Base-by-base conservation (phyloP, 2,888 invertebrate species). In the Periphyllus acericola region DNA sequence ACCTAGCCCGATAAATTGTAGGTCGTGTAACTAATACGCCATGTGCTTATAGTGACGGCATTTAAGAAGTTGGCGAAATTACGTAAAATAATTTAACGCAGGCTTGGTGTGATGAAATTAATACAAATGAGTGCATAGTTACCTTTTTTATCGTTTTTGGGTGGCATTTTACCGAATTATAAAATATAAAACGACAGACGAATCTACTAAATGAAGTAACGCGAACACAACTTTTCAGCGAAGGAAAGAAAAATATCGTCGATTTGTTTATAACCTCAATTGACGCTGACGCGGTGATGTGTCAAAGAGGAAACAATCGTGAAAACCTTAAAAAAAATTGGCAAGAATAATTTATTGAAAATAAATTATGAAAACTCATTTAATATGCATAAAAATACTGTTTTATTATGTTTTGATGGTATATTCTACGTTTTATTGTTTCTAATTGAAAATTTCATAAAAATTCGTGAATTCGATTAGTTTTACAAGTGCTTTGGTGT, bases 261-360 rank as follows among this genome's bases (percentile, higher is more conserved):
- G 40, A 74, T 72, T 80, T 87, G 87, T 87, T 87, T 81, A 87
- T 87, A 87, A 87, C 87, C 87, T 87, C 74, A 87, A 87, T 80
- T 34, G 9, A 74, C n/a, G n/a, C 17, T 66, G 87, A 87, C 87
- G 87, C 81, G 80, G 40, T 46, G 66, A 80, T 19, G 19, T 52
- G 34, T 66, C 87, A 87, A 87, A n/a, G 87, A 87, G 36, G 6
- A 36, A n/a, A 75, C 21, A 74, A 83, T 55, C 25, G 2, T 19
- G 17, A 14, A 82, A 46, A 40, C 8, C 14, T 11, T 3, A 25
- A 52, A 8, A 34, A 25, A 0, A 19, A 55, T 11, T 32, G 17
- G 17, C 25, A 34, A 72, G 21, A 32, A 0, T 71, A 68, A 40
- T 29, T 46, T 46, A 5, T 34, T 25, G 0, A 14, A 71, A 72